These are phyloP conservation scores for Celastrina argiolus DNA, from an alignment of 2,888 invertebrate species.

Conservation along the genomic window DNA sequence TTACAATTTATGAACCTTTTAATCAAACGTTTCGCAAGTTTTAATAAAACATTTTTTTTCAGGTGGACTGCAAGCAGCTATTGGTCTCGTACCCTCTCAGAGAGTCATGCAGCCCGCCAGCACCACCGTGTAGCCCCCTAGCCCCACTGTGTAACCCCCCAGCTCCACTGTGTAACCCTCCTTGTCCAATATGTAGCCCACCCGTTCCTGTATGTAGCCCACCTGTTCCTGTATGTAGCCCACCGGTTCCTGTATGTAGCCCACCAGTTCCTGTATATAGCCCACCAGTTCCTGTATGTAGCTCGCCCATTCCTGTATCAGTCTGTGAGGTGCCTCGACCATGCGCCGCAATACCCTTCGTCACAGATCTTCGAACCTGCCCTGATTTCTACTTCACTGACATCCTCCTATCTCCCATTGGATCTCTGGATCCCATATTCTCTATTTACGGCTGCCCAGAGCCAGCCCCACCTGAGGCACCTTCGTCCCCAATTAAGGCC, in stretches of 20 bases:
- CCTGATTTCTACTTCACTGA: conserved; percentile 30
- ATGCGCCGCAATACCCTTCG: conserved; percentile 28
- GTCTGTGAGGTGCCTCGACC: not conserved
- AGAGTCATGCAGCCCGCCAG: not conserved
- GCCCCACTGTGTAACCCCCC: not conserved
- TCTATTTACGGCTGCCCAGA: conserved; percentile 24
- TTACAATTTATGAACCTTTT: too few species aligned
- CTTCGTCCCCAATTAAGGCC: not conserved
- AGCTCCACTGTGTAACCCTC: not conserved
- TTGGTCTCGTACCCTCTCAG: not conserved
- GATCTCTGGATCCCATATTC: conserved; percentile 35
- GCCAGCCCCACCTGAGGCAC: not conserved
- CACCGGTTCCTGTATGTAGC: not conserved
- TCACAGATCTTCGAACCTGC: conserved; percentile 30
- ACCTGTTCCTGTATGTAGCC: not conserved
- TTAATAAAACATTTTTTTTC: not conserved
- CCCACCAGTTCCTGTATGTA: not conserved
- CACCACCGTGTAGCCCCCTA: not conserved
- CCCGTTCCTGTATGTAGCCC: not conserved
- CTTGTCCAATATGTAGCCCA: not conserved
- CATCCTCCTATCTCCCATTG: conserved; percentile 30
- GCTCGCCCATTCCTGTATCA: not conserved
- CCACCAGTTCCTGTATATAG: not conserved
- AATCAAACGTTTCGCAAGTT: not conserved
- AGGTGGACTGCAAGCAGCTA: conserved; percentile 12